phyloP scores from a whole-genome alignment of 1,140 invertebrate species.

The Mesaphorura yosii region DNA sequence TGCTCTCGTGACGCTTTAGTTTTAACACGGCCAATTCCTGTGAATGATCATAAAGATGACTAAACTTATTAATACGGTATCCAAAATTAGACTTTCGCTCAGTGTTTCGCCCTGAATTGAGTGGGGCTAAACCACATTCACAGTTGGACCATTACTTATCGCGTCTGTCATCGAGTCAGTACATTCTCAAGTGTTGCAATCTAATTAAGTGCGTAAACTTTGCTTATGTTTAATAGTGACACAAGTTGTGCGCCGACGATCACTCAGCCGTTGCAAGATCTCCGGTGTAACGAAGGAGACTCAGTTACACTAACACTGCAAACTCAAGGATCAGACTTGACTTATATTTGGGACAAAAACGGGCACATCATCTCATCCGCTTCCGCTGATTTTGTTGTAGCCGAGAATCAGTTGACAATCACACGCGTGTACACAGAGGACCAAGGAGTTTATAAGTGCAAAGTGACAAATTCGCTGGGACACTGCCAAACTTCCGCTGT shows the following conservation, averaged over 20 bases:
- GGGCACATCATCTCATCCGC: slow-evolving; percentile 48
- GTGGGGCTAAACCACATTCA: no score
- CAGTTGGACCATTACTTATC: no score
- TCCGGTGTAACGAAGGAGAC: slow-evolving; percentile 70
- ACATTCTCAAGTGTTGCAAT: no score
- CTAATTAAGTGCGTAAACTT: no score
- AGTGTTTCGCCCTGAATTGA: no score
- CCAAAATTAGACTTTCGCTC: no score
- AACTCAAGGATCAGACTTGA: slow-evolving; percentile 51
- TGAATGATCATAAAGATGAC: no score
- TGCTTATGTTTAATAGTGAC: no score
- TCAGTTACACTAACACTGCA: slow-evolving; percentile 53
- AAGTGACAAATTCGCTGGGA: slow-evolving; percentile 43
- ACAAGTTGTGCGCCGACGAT: slow-evolving; percentile 48
- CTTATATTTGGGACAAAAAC: slow-evolving; percentile 65
- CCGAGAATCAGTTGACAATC: slow-evolving; percentile 50
- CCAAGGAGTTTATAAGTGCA: slow-evolving; percentile 76
- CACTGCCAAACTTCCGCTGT: not conserved
- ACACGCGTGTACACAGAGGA: slow-evolving; percentile 69
- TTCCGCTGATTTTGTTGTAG: slow-evolving; percentile 51
- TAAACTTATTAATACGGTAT: no score
- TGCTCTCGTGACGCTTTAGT: no score
- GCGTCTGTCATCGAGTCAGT: no score
- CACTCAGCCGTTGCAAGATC: slow-evolving; percentile 53
- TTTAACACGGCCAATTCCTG: no score